These are phyloP conservation scores for Lethenteron camtschaticum DNA, from an alignment of 2,113 vertebrate species.

Conservation along the genomic window DNA sequence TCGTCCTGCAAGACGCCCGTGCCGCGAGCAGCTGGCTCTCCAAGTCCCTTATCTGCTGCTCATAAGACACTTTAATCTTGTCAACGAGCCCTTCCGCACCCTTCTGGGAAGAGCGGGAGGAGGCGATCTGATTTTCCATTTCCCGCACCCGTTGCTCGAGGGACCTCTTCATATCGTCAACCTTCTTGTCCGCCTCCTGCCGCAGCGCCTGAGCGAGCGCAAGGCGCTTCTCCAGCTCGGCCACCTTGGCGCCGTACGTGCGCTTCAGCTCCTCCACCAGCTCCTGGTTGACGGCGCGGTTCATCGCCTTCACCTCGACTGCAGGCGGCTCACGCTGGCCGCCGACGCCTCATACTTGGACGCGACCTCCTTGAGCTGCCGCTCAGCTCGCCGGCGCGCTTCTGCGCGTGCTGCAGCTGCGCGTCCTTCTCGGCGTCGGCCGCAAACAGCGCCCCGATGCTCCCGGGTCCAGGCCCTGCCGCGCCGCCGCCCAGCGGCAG, in stretches of 20 bases:
- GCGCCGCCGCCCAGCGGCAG: slow-evolving; percentile 56
- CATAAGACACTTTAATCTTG: slow-evolving; percentile 33
- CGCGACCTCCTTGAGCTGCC: slow-evolving; percentile 57
- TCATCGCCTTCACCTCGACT: slow-evolving; percentile 44
- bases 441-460: slow-evolving; percentile 13
- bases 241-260: slow-evolving; percentile 40
- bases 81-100: slow-evolving; percentile 27
- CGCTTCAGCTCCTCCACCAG: slow-evolving; percentile 50
- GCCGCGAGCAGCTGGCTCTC: background rate
- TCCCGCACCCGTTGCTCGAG: slow-evolving; percentile 34
- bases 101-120: slow-evolving; percentile 31
- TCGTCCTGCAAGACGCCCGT: background rate
- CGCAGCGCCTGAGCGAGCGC: slow-evolving; percentile 24
- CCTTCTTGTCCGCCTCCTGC: slow-evolving; percentile 24
- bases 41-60: slow-evolving; percentile 1
- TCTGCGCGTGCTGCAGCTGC: background rate
- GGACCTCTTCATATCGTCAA: slow-evolving; percentile 15
- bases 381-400: slow-evolving; percentile 39
- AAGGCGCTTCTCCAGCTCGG: slow-evolving; percentile 45
- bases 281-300: slow-evolving; percentile 21
- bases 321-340: slow-evolving; percentile 54
- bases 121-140: slow-evolving; percentile 18
- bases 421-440: background rate
- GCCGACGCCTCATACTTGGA: slow-evolving; percentile 66
- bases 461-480: slow-evolving; percentile 19